Percentiles rank a stretch among this genome's conserved stretches.
These are phyloP conservation scores for Drosophila ficusphila DNA, from an alignment of 1,140 invertebrate genomes.

Conservation along the genomic window DNA sequence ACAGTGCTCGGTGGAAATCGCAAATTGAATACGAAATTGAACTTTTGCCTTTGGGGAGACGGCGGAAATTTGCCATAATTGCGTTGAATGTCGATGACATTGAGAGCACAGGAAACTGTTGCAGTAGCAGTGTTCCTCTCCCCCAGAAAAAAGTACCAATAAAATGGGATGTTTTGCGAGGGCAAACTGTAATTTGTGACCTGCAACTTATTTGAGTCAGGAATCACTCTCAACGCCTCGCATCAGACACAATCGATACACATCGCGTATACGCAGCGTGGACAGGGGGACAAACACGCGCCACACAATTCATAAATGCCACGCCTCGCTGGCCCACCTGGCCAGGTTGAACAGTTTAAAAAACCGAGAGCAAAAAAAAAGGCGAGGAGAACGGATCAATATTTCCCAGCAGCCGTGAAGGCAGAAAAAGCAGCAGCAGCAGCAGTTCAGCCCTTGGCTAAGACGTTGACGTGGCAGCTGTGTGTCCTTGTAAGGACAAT, in stretches of 20 bases:
- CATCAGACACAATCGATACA: constrained; percentile 65
- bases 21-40: constrained; percentile 80
- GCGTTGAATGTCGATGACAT: constrained; percentile 70
- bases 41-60: constrained; percentile 60
- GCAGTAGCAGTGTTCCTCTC: constrained; percentile 20
- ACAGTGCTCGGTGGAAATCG: constrained; percentile 61
- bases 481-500: constrained; percentile 79
- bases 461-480: constrained; percentile 72
- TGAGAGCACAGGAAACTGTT: constrained; percentile 72
- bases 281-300: neutral
- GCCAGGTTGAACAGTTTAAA: constrained; percentile 46
- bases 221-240: constrained; percentile 6
- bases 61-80: constrained; percentile 77
- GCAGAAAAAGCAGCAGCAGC: constrained; percentile 26
- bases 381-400: constrained; percentile 79
- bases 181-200: constrained; percentile 6
- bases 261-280: constrained; percentile 66
- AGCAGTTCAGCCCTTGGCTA: constrained; percentile 46
- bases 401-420: constrained; percentile 54
- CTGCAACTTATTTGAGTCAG: neutral
- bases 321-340: constrained; percentile 46
- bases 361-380: too few relatives aligned
- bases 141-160: neutral
- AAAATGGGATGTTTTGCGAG: constrained; percentile 1
- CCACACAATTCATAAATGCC: constrained; percentile 67